These are phyloP conservation scores for Camarhynchus parvulus DNA, from an alignment of 2,113 vertebrate species.

Conservation along the genomic window DNA sequence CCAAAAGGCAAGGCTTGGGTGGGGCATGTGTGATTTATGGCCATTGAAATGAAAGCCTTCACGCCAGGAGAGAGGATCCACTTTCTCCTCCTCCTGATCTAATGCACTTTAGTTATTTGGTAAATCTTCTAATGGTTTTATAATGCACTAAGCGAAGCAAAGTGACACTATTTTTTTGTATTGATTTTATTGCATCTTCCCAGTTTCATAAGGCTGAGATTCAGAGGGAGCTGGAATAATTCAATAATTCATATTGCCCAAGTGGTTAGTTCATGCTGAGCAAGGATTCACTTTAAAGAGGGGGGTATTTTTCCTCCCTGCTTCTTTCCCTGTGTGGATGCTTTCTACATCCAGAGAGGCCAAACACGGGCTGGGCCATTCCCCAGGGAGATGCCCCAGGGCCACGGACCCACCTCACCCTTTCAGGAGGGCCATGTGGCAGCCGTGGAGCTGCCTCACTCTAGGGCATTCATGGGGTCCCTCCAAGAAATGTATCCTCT, in stretches of 20 bases:
- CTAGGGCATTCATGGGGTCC: accelerated
- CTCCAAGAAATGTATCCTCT: background rate
- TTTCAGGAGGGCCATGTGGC: background rate
- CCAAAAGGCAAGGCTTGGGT: background rate
- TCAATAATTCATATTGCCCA: conserved; percentile 61
- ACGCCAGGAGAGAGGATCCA: background rate
- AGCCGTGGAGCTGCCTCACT: accelerated
- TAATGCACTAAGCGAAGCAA: conserved; percentile 64
- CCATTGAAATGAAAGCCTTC: conserved; percentile 28
- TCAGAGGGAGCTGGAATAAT: conserved; percentile 47
- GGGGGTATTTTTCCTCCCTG: background rate
- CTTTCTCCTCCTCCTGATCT: conserved; percentile 51
- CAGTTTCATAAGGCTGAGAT: conserved; percentile 32
- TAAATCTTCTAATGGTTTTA: conserved; percentile 71
- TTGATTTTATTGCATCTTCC: conserved; percentile 55
- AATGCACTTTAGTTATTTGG: conserved; percentile 70
- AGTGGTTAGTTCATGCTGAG: background rate
- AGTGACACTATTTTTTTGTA: conserved; percentile 40
- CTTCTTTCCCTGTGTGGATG: background rate
- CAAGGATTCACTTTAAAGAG: background rate
- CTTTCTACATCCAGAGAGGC: background rate
- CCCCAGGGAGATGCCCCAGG: background rate
- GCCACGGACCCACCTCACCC: background rate
- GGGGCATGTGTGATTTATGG: background rate
- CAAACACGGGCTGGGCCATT: background rate